Evolutionary conservation across 2,888 invertebrate species (phyloP), one percentile per base, ranked within the genome.

Genomic region (Rhingia campestris): DNA sequence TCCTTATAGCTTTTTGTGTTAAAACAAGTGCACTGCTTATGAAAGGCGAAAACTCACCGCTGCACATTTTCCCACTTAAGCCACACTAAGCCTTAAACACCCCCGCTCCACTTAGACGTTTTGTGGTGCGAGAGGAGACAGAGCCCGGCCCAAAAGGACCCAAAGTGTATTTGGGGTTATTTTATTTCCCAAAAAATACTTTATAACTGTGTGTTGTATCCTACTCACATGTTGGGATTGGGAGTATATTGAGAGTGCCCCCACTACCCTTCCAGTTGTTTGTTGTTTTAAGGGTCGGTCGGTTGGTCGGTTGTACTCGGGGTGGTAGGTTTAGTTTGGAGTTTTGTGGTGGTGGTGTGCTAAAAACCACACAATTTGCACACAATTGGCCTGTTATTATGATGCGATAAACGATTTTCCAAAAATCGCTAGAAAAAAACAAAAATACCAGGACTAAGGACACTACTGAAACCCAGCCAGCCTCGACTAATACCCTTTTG

Each of bases 381-480:
- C 70, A 72, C 72, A 79, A 79, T 79, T 79, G 79, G 59, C 79
- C 79, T 58, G 72, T 64, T 79, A 79, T 79, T 79, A 79, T 79
- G 79, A 79, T 72, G 72, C 72, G 41, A 79, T 79, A 79, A 79
- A 59, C 41, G 64, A 51, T 72, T 72, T 14, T 51, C 49, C 53
- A 7, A 58, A 59, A 64, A 59, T 37, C 10, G 12, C 6, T 3
- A 45, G n/a, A 10, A 6, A 45, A 10, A 0, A 45, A 45, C 4
- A 9, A 45, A 35, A 59, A 35, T 41, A 37, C 10, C 43, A 14
- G 12, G 59, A 30, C 32, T 12, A 30, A 9, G 6, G 14, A 30
- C 14, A 5, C 39, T 6, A 12, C n/a, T 7, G 47, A 6, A 63
- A 6, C 9, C 37, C 49, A 37, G 49, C 43, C 59, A 47, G 39